Base-by-base conservation (phyloP, 2,888 invertebrate species). In the Biston stratarius region DNA sequence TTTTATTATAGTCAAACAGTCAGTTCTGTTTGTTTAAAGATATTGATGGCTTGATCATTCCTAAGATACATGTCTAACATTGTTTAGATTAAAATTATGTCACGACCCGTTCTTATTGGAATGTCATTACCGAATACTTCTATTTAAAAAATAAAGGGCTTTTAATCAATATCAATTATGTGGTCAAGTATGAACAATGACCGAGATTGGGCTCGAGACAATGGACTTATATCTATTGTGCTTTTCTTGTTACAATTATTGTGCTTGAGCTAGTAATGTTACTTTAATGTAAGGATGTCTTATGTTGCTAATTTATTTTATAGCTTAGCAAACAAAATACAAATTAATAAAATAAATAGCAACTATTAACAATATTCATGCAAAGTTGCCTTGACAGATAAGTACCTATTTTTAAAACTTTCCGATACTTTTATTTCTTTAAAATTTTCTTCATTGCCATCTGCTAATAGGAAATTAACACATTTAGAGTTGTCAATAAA, bases 101-200 rank as follows among this genome's bases (percentile, higher is more conserved):
- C 56, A 65, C 45, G 44, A 60, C 42, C 15, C 38, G 40, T 33
- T 49, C 49, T 44, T n/a, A 52, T 60, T 67, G 70, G 71, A 66
- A 67, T 69, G 55, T 51, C 52, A 44, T 62, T 53, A 47, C 24
- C 42, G 38, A 51, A 11, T 36, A 44, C 40, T 51, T 48, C 52
- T 61, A 74, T 72, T 78, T 60, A 61, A 73, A 67, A 74, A 70
- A 69, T 73, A 55, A 77, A 77, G 77, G 76, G 69, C 74, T 74
- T 75, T 74, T 77, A 81, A 84, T 84, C 79, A 79, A 79, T 80
- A 78, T 74, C 75, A 79, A 81, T 82, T 77, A 77, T 75, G 44
- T 62, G 64, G 62, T 65, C 70, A 74, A 64, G 71, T 74, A 78
- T 75, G 77, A 77, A 76, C 75, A 72, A 73, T 83, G 87, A 77